Evolutionary conservation across 2,888 invertebrate species (phyloP), one percentile per base, ranked within the genome.

Genomic region (Tryphoninae sp.): DNA sequence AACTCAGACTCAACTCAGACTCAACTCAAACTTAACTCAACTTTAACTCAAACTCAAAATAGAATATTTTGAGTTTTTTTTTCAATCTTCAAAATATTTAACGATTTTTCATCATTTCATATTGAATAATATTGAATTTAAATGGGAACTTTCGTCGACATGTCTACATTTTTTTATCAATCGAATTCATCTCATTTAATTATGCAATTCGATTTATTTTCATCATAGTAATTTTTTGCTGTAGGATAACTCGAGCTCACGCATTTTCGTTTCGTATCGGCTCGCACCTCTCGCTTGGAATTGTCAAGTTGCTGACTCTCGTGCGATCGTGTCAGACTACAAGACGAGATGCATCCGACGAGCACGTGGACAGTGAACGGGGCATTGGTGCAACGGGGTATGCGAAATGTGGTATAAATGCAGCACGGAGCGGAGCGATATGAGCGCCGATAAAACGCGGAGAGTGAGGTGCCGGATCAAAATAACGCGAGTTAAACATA

Each of bases 391-490:
- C 33, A 62, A 73, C 26, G 61, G 13, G 55, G 53, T 26, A 69
- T 69, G 22, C 26, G 26, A 26, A 26, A 26, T 26, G 26, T 26
- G 19, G 23, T 40, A 68, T 22, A 23, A 3, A 40, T 33, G 40
- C 16, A 53, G 51, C 51, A 16, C 33, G 61, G 55, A 40, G 40
- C 53, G n/a, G 16, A 33, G 40, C 76, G 76, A 80, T 76, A 80
- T 71, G 69, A 61, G 45, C 51, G 65, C 75, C 42, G 71, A 61
- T 65, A 76, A 58, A 80, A 49, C 61, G 49, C 51, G 33, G 33
- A 72, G 61, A 69, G 22, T 49, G 61, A 65, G 59, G 62, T 69
- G 75, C 59, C 59, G 76, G 76, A 80, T 77, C 76, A 77, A 80
- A 80, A 80, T 80, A 80, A 80, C 72, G 76, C 58, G 42, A 53